Percentiles rank a stretch among this genome's conserved stretches.
These are phyloP conservation scores for Erythrolamprus reginae DNA, from an alignment of 2,113 vertebrate genomes.

Conservation along the genomic window DNA sequence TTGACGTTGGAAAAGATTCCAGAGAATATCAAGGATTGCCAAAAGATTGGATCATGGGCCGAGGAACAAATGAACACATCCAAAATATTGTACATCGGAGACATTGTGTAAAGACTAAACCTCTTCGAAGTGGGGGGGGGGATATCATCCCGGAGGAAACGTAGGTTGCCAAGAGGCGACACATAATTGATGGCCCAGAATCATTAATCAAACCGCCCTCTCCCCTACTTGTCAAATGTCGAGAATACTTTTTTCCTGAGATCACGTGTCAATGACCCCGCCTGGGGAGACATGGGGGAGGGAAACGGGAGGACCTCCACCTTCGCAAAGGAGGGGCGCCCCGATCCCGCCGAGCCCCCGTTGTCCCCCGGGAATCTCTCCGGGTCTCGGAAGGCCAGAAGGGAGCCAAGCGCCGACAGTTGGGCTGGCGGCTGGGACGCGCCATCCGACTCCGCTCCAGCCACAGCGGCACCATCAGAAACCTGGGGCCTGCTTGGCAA, in stretches of 20 bases:
- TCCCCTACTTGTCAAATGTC: neutral
- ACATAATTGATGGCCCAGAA: neutral
- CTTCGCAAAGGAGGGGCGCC: neutral
- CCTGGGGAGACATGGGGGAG: neutral
- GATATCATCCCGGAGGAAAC: neutral
- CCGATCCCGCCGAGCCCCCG: neutral
- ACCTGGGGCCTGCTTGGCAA: neutral
- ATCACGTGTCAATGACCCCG: neutral
- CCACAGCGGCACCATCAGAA: neutral
- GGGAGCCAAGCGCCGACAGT: neutral
- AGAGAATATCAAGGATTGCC: neutral
- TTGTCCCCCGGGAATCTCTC: neutral
- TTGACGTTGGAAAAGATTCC: neutral
- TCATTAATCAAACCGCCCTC: neutral
- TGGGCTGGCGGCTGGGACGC: neutral
- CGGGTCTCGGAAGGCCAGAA: neutral
- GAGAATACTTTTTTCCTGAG: neutral
- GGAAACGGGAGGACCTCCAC: neutral
- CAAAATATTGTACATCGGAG: neutral
- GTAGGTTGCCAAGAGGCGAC: neutral
- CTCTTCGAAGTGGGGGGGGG: neutral
- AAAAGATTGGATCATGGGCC: neutral
- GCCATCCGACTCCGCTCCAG: neutral
- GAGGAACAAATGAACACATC: neutral
- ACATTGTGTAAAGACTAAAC: neutral